Evolutionary conservation across 2,797 vertebrate genomes (phyloP), one percentile per base, ranked within the genome.

Genomic region (Micromesistius poutassou): DNA sequence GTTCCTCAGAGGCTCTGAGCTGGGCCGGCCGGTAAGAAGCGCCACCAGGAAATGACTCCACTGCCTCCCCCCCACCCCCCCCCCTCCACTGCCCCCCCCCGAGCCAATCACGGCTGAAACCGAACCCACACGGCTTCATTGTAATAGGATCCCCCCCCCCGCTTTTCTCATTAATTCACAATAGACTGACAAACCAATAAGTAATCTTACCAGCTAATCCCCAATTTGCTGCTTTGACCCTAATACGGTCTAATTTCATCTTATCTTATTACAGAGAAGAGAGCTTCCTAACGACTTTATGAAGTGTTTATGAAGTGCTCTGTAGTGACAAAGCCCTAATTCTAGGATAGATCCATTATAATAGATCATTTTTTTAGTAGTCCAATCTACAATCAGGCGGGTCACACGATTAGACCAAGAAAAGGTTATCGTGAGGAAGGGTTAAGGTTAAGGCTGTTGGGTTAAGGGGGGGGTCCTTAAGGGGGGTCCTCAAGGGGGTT

Each of bases 1-100:
- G 82, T 99, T 99, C 88, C 95, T 99, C 77, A 94, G 95, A 81
- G 97, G 96, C 16, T 98, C 97, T 0, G 97, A 98, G 76, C 93
- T 98, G 0, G 97, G 97, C 66, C 96, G 96, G 89, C 98, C 95
- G 93, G 97, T 99, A 91, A 92, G 92, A 82, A 74, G 74, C 36
- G 42, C 38, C 9, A 68, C 80, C 16, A 33, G 72, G 78, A 10
- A 14, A 72, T 38, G 6, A 33, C 10, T 36, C 35, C 38, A 71
- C 73, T 55, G 3, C 71, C 33, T 6, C 33, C 70, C 71, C 55
- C 66, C 33, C 33, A 5, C 70, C 71, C 55, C 66, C 33, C 33
- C 33, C 70, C 71, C 55, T n/a, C n/a, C n/a, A n/a, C n/a, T n/a
- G n/a, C n/a, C n/a, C 33, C 33, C 33, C 70, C 71, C 55, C 66